Evolutionary conservation across 2,797 vertebrate genomes (phyloP), one percentile per base, ranked within the genome.

Genomic region (Myripristis jacobus): DNA sequence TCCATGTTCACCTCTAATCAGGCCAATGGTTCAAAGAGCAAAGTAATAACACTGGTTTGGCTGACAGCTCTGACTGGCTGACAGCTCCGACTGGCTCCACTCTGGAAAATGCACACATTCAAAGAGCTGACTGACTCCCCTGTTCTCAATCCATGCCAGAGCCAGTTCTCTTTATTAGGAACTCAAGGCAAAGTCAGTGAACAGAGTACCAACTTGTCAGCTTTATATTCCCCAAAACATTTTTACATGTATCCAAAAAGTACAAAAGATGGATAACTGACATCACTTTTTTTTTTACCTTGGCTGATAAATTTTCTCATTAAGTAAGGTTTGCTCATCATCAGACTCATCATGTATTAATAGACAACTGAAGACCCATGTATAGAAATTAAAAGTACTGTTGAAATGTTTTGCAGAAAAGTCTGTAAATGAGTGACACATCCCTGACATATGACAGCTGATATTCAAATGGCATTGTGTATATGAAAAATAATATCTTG

Each of bases 341-440:
- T 9, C 41, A 31, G 52, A 50, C 27, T 29, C 27, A 21, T 50
- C 16, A 6, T 50, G 13, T 24, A 24, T 11, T 12, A 50, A 53
- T 6, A 19, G 16, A 46, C 19, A 46, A 46, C 44, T 6, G 44
- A 18, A 2, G 44, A 46, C 4, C n/a, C 44, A 29, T 13, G 16
- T 22, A 41, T 63, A 54, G 1, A 75, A 43, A 15, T 22, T 34
- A 44, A 51, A 48, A 11, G 31, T 44, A 55, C 47, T 61, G 8
- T 50, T n/a, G 3, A 38, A 12, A 44, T 9, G 2, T 53, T 66
- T 65, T 77, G 27, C 16, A 18, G 22, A 29, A 71, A 43, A n/a
- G 43, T 15, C 11, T 66, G 18, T 47, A n/a, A 53, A 71, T 38
- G 16, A 60, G 60, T 48, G 64, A 34, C 25, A 64, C 65, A 41